A percentile compares a stretch with the other conserved stretches of the same genome.
Evolutionary conservation across 2,797 vertebrate species (phyloP).

Genomic region (Peromyscus eremicus): DNA sequence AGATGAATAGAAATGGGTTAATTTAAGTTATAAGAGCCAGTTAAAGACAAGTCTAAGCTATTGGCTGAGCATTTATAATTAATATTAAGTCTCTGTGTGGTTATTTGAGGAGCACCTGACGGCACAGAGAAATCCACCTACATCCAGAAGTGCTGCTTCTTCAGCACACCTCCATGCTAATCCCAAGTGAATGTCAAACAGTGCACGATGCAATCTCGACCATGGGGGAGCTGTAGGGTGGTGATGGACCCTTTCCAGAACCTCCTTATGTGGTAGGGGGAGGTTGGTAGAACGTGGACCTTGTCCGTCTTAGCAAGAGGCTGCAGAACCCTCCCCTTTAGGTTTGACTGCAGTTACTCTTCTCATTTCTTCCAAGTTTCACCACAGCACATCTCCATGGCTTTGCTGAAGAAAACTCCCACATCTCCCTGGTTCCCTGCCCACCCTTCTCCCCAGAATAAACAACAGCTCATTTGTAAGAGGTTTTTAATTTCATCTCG

Average conservation of each 20-base stretch:
- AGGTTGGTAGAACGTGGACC: not conserved
- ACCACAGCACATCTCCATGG: accelerated
- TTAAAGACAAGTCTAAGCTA: no score
- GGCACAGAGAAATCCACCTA: no score
- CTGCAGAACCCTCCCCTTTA: not conserved
- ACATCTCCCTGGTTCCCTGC: not conserved
- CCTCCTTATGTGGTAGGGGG: not conserved
- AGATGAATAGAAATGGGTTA: no score
- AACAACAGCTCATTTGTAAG: conserved; percentile 66
- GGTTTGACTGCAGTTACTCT: not conserved
- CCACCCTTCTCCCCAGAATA: conserved; percentile 31
- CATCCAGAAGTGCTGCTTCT: not conserved
- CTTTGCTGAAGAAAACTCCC: not conserved
- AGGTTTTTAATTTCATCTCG: conserved; percentile 83
- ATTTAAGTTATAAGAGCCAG: no score
- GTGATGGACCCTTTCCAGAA: not conserved
- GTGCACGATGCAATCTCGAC: accelerated
- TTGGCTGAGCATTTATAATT: no score
- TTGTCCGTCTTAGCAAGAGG: not conserved
- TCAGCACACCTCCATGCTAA: not conserved
- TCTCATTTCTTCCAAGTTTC: not conserved
- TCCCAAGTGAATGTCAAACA: not conserved
- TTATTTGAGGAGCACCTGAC: no score
- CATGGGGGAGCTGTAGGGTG: accelerated
- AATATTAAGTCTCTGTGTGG: no score